Evolutionary conservation across 2,113 vertebrate species (phyloP), one percentile per base, ranked within the genome.

Genomic region (Nyctereutes procyonoides): DNA sequence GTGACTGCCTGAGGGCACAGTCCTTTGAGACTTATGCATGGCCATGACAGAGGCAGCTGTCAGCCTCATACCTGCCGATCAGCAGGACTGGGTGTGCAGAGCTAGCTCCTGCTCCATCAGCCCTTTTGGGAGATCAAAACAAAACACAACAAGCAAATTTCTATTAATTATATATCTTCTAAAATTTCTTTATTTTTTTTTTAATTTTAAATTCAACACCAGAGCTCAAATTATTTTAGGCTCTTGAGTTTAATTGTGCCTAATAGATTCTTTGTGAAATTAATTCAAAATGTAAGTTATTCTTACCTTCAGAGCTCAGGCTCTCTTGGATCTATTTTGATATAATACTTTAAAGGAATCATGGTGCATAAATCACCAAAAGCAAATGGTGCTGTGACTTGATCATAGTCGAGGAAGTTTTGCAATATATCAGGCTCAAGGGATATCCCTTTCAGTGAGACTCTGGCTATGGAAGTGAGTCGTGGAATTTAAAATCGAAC

Each of bases 401-500:
- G 3, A 58, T 14, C 8, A 3, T 3, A 4, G 58, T 11, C 32
- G 35, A 60, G 84, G 85, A 55, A 38, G 12, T 5, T 15, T 62
- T n/a, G 16, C 48, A 84, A 3, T 1, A 5, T 1, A 13, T 0
- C 24, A 20, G 1, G 16, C 13, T 10, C 10, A 9, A 13, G 55
- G 82, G 48, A 58, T 24, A 56, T 7, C 20, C 15, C 48, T 58
- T 15, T 38, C 62, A 56, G 77, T 26, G 43, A 77, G 43, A 71
- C 19, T 0, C 1, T 0, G 28, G 24, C 24, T 24, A 22, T 4
- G 0, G 2, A 79, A 77, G 51, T 22, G 7, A 24, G 56, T 0
- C 1, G 1, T 12, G 28, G 91, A 63, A 60, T 8, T 17, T 67
- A 22, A 80, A 30, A 32, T 1, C 1, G 2, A 81, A 51, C 76